These are phyloP conservation scores for Xiphydria camelus DNA, from an alignment of 2,888 invertebrate genomes.

Conservation along the genomic window DNA sequence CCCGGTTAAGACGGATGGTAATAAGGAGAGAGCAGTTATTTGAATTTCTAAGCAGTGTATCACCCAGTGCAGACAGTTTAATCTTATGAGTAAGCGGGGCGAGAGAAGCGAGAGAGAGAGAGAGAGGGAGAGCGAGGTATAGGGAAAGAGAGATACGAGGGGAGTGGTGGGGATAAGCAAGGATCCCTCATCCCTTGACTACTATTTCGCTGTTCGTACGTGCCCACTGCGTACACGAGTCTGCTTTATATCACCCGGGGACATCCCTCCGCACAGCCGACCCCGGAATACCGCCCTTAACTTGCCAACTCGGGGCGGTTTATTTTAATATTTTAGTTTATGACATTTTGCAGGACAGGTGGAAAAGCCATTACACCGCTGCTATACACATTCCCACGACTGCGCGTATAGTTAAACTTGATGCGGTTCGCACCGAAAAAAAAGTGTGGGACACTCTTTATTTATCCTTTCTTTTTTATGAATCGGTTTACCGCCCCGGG, in stretches of 20 bases:
- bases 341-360: neutral
- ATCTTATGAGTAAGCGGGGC: conserved; percentile 29
- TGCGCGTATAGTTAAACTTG: too few species aligned
- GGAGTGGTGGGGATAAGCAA: conserved; percentile 14
- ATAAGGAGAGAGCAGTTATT: conserved; percentile 1
- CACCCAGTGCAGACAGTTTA: conserved; percentile 32
- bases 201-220: too few species aligned
- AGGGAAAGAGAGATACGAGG: conserved; percentile 1
- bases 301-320: conserved; percentile 19
- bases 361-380: too few species aligned
- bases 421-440: too few species aligned
- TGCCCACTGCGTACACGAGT: conserved; percentile 14
- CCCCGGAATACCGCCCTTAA: conserved; percentile 14
- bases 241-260: conserved; percentile 22
- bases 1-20: neutral
- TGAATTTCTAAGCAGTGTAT: conserved; percentile 19
- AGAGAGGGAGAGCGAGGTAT: conserved; percentile 1
- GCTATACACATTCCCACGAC: too few species aligned
- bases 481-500: too few species aligned
- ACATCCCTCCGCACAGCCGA: conserved; percentile 7
- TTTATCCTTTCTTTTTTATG: too few species aligned
- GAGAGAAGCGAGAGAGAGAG: too few species aligned
- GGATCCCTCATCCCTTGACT: too few species aligned
- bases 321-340: conserved; percentile 29
- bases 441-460: too few species aligned